phyloP scores from a whole-genome alignment of 2,797 vertebrate genomes.

The Pseudopleuronectes americanus region DNA sequence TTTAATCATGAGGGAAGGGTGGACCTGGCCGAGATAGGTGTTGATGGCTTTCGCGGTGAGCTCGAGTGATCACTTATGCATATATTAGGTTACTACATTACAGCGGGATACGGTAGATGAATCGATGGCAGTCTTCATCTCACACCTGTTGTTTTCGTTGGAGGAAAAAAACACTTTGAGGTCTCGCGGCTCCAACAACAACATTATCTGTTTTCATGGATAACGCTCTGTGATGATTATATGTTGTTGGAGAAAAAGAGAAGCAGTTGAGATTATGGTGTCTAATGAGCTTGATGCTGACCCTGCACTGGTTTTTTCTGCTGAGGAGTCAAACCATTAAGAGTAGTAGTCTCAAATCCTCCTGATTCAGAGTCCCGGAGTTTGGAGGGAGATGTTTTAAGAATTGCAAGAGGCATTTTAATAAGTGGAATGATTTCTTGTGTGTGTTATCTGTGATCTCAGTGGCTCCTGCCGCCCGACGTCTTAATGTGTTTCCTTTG shows the following conservation, averaged over 20 bases:
- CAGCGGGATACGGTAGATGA: too few relatives aligned
- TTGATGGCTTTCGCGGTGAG: too few relatives aligned
- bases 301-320: not conserved
- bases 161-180: conserved; percentile 54
- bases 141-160: conserved; percentile 78
- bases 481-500: conserved; percentile 38
- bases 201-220: conserved; percentile 61
- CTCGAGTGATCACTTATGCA: too few relatives aligned
- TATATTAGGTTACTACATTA: too few relatives aligned
- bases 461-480: conserved; percentile 11
- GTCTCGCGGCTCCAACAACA: conserved; percentile 46
- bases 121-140: too few relatives aligned
- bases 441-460: conserved; percentile 36
- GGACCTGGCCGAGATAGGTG: too few relatives aligned
- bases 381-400: conserved; percentile 3
- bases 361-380: not conserved
- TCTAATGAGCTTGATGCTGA: conserved; percentile 47
- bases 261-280: conserved; percentile 38
- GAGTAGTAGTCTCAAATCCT: not conserved
- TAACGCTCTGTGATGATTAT: conserved; percentile 46
- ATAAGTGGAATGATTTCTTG: conserved; percentile 16
- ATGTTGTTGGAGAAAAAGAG: conserved; percentile 49
- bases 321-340: not conserved
- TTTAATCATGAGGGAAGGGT: too few relatives aligned
- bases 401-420: conserved; percentile 4